Base-by-base conservation (phyloP, 2,113 vertebrate genomes). In the Rhea americana region DNA sequence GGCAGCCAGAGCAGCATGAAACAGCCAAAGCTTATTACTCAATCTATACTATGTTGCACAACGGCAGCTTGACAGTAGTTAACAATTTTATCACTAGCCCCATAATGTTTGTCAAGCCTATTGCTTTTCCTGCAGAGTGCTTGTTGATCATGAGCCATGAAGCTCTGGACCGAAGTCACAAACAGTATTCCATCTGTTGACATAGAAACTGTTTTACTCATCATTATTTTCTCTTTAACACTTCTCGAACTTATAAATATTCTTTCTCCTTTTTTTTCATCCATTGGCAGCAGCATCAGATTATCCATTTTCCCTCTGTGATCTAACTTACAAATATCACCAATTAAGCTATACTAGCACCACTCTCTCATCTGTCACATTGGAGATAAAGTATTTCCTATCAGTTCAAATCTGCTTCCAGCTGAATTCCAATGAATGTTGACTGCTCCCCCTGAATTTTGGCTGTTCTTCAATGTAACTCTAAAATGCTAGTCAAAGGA, bases 1-100 rank as follows among this genome's bases (percentile, higher is more conserved):
- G 48, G 45, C 51, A 89, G 74, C 8, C 50, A 85, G 78, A 85
- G 37, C 81, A 81, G 22, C 21, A 43, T 25, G 68, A 12, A 94
- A 75, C 14, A 92, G 65, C 53, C 53, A 70, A 82, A 92, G 25
- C 16, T 77, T 85, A 62, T 47, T 65, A 66, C 28, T 92, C 75
- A 87, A 45, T 88, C 77, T 87, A 48, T 13, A 58, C 0, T 2
- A 45, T 62, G 73, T 35, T 86, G 43, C 41, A 90, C 56, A 91
- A 83, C 85, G 90, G 32, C 8, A 74, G 47, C 56, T 86, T 94
- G 61, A 84, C 73, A 78, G 73, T 51, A 88, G 63, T 83, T 87
- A 91, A 91, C 24, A 71, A 85, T 85, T 94, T 90, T 90, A 91
- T 65, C 39, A 41, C 70, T 75, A 88, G 51, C 13, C 24, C n/a